Evolutionary conservation across 2,888 invertebrate species (phyloP), one percentile per base, ranked within the genome.

Genomic region (Hyposoter dolosus): DNA sequence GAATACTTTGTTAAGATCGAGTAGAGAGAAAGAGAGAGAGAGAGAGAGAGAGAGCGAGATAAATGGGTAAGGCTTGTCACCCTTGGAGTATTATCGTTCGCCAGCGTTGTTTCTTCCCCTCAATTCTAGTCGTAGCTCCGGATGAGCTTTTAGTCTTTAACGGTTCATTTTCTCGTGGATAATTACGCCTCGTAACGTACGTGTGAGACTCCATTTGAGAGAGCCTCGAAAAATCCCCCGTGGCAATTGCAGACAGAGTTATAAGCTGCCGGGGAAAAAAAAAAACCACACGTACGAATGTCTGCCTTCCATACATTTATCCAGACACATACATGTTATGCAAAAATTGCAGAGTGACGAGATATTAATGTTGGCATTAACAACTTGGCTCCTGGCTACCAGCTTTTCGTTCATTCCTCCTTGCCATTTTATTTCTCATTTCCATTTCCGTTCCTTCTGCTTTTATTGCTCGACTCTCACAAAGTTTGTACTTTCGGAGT

Each of bases 341-440:
- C 28, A 28, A 23, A n/a, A 63, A 19, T 60, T 17, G 82, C 87
- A 89, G 87, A 88, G 88, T 89, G 89, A 91, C 89, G 90, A 88
- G 89, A 88, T 89, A 89, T 89, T 88, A 90, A 90, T 90, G 88
- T 88, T 87, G 86, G 87, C 87, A 89, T 68, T 82, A 74, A 69
- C 35, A 76, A 40, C 85, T 69, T 88, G 85, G 88, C 90, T 90
- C 78, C 88, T 88, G 89, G 89, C 89, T 87, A 89, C 87, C 88
- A 78, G 84, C 88, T 75, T 75, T 63, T 63, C 63, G 32, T 60
- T 74, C 40, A 50, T 35, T 53, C 35, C 32, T 50, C 43, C 23
- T 71, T 28, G 47, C 72, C 32, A 19, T 72, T n/a, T 35, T 7
- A 43, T 50, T 40, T 56, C 35, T 87, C 86, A 65, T 84, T 81